Conservation (phyloP, 2,113 vertebrate genomes). For the Myotis davidii region DNA sequence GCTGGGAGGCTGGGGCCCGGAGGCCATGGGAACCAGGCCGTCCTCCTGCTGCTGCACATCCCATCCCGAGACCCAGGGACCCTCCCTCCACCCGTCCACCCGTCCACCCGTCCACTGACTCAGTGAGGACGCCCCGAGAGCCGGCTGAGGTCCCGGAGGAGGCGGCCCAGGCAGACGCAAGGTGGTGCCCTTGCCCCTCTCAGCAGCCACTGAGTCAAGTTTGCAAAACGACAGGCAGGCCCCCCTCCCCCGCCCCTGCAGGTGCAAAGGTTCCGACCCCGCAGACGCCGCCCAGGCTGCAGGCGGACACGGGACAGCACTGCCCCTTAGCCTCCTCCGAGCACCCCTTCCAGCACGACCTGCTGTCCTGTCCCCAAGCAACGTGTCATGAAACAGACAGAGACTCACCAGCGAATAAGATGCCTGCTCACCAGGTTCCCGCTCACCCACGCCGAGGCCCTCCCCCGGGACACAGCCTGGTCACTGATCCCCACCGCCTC, state of each 20-base stretch:
- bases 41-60: not conserved
- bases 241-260: not conserved
- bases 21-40: not conserved
- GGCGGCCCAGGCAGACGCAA: accelerated
- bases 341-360: not conserved
- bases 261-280: not conserved
- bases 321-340: not conserved
- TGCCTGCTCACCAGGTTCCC: not conserved
- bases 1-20: not conserved
- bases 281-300: not conserved
- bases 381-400: not conserved
- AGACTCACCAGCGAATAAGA: not conserved
- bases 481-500: not conserved
- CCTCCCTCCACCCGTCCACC: not conserved
- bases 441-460: accelerated
- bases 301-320: accelerated
- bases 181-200: not conserved
- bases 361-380: not conserved
- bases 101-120: too few relatives aligned
- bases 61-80: not conserved
- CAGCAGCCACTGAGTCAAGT: not conserved
- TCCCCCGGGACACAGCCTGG: too few relatives aligned
- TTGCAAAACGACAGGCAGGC: not conserved
- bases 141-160: not conserved
- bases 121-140: not conserved